Evolutionary conservation across 2,113 vertebrate species (phyloP), one percentile per base, ranked within the genome.

Genomic region (Tragelaphus imberbis): DNA sequence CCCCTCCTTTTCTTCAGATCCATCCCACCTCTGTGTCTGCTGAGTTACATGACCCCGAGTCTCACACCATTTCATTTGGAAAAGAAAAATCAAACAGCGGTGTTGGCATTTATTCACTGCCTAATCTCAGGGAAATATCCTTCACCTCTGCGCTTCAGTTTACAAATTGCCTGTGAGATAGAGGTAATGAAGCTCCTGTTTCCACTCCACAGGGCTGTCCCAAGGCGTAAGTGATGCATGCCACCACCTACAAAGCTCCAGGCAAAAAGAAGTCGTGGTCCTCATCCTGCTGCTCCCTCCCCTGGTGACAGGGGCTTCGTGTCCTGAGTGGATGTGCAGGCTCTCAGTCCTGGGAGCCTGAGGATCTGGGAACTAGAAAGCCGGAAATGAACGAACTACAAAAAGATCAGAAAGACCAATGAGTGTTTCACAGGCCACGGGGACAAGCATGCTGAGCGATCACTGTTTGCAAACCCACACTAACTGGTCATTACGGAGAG

Each of bases 51-150:
- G 27, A 30, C 61, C 92, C 44, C 21, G 0, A 5, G 14, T 58
- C 27, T 55, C 49, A 2, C 11, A 36, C 25, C 53, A 15, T 77
- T 75, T 92, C 44, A 7, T 55, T 58, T 80, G 49, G 65, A 88
- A 88, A 90, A 75, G n/a, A 61, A 86, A 95, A 95, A 65, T 65
- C 90, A 93, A 92, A 81, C 47, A 59, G 40, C 47, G 28, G 75
- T 49, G 25, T 33, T 9, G 10, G 47, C 21, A 40, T 94, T 96
- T 61, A 81, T 61, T 47, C 96, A 88, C 81, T 51, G 49, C 80
- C 84, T 56, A 65, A 47, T 90, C 49, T 88, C 36, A 77, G 65
- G 80, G 53, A 94, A 97, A 89, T 33, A 77, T 10, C 47, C 77
- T 68, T 81, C 53, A 55, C 49, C 23, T 65, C 84, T 55, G n/a